Base-by-base conservation (phyloP, 1,140 invertebrate species). In the Diabrotica undecimpunctata region DNA sequence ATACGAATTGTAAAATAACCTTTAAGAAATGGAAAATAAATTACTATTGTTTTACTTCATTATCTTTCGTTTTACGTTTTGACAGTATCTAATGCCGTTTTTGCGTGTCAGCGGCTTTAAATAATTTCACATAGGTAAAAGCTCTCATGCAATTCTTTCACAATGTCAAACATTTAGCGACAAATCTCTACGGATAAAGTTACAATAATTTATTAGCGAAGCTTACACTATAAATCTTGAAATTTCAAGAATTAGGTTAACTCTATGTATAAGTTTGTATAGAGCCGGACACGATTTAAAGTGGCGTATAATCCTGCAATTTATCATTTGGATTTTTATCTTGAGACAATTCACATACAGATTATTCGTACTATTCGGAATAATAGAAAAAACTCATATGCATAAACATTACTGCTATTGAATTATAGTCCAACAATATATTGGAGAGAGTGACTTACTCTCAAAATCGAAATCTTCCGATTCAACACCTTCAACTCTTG, bases 41-140 rank as follows among this genome's bases (percentile, higher is more conserved):
- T 68, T 46, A 35, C 59, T 58, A 68, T 68, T 68, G 66, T 65
- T 62, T n/a, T 68, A 64, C 38, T 38, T 52, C 58, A 61, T 54
- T 65, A 64, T 53, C 9, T 38, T 12, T 46, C 55, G 35, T 38
- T 52, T 58, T 35, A 61, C 56, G 59, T 62, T 62, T 58, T 68
- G 62, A 68, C 66, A 65, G 57, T 65, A 68, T 65, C 66, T 64
- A 67, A 67, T 67, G 66, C 54, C 62, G 57, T 67, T 65, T 68
- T 68, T 65, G 66, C 66, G 66, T 68, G 66, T 57, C 13, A n/a
- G 10, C 56, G 25, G 39, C 52, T 59, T 68, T 66, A 60, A 64
- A 66, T 62, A 62, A 69, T 66, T 69, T 66, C 60, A 41, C 61
- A 64, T 65, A 60, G 64, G 59, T 61, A 61, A 36, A 37, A 56